phyloP scores from a whole-genome alignment of 2,888 invertebrate species.

The Leptothorax acervorum region DNA sequence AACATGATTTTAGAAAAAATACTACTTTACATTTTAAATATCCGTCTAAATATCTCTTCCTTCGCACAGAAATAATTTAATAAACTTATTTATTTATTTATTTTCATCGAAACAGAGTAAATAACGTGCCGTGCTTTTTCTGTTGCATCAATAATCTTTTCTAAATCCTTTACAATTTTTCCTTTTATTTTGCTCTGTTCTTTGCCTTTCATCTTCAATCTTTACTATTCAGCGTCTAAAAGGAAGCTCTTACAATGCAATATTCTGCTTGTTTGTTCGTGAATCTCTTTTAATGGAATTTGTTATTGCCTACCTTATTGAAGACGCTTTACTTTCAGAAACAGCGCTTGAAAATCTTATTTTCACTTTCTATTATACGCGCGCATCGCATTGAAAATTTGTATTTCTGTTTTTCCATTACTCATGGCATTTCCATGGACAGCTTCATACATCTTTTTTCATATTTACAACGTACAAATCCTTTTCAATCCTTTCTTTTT shows the following conservation, averaged over 20 bases:
- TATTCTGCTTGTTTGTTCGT: constrained; percentile 42
- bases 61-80: not conserved
- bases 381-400: constrained; percentile 22
- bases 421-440: not conserved
- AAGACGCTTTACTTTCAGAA: constrained; percentile 27
- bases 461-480: not conserved
- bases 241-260: constrained; percentile 35
- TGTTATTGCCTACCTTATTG: constrained; percentile 37
- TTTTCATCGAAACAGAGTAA: not conserved
- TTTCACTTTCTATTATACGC: constrained; percentile 27
- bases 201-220: constrained; percentile 35
- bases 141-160: constrained; percentile 1
- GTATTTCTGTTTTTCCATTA: constrained; percentile 13
- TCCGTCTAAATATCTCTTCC: not conserved
- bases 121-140: not conserved
- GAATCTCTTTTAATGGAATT: constrained; percentile 51
- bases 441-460: not conserved
- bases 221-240: constrained; percentile 41
- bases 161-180: not conserved
- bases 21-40: not conserved
- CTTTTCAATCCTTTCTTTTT: not conserved
- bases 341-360: constrained; percentile 17
- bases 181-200: constrained; percentile 17
- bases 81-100: not conserved
- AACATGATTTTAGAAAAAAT: not conserved